These are phyloP conservation scores for Epinotia bilunana DNA, from an alignment of 2,888 invertebrate species.

Conservation along the genomic window DNA sequence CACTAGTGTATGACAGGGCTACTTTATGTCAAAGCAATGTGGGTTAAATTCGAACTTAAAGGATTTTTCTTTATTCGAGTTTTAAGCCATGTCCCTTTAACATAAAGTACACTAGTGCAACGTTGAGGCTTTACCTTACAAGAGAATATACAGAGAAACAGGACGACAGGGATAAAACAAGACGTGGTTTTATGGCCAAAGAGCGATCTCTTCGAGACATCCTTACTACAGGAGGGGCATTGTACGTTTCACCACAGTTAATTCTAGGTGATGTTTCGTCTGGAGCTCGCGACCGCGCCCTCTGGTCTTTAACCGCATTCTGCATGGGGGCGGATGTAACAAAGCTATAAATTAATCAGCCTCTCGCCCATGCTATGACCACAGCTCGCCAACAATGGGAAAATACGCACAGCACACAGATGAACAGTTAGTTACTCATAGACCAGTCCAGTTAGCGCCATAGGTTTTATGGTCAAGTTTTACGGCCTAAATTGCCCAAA, in stretches of 20 bases:
- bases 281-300: not conserved
- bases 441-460: not conserved
- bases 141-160: no score
- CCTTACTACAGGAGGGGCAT: not conserved
- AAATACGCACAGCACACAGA: slow-evolving; percentile 17
- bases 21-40: no score
- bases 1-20: no score
- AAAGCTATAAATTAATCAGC: slow-evolving; percentile 44
- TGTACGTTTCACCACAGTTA: not conserved
- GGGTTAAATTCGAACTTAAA: no score
- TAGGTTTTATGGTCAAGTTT: not conserved
- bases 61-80: no score
- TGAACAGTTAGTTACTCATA: not conserved
- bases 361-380: slow-evolving; percentile 41
- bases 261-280: slow-evolving; percentile 2
- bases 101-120: no score
- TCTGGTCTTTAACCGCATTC: slow-evolving; percentile 37
- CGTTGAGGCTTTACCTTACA: no score
- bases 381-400: slow-evolving; percentile 38
- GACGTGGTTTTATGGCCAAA: no score
- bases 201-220: no score
- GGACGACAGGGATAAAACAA: no score
- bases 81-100: no score
- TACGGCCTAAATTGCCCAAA: no score
- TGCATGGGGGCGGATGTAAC: slow-evolving; percentile 32